Base-by-base conservation (phyloP, 2,113 vertebrate genomes). In the Ammospiza nelsoni region DNA sequence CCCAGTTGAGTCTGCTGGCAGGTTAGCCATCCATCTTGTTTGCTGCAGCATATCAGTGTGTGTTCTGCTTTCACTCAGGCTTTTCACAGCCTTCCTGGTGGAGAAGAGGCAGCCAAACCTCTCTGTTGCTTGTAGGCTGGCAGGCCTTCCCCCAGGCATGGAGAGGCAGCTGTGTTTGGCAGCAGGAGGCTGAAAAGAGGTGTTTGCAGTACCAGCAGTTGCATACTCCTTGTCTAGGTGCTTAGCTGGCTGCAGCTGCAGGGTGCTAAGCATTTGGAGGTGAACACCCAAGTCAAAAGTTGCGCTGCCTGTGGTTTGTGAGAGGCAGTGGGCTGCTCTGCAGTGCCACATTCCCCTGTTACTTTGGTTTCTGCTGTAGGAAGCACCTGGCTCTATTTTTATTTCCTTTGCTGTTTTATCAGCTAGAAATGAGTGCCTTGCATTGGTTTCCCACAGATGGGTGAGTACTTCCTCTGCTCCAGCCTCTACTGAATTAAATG, bases 371-470 rank as follows among this genome's bases (percentile, higher is more conserved):
- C 72, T 93, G 61, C 52, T 84, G 39, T 92, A 88, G 95, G 94
- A 96, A 94, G 65, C 94, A 96, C 90, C 83, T 95, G 90, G 31
- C 65, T 86, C 17, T 95, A 21, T 92, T 94, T 95, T 89, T 89
- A 39, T 73, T 87, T 63, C 77, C 33, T 74, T 68, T 82, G 55
- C 33, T 77, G 15, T 80, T 86, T 73, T 91, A 33, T 71, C 63
- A 78, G 29, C 74, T 83, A 88, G 46, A 87, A 67, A 69, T 43
- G 43, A 88, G 44, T 76, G 67, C 33, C 39, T 83, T 52, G 31
- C 48, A 11, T 44, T 90, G 68, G 61, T 86, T 96, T 90, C 39
- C 20, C n/a, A 86, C 52, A 49, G 39, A 87, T 68, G 83, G 72
- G 89, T 76, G 67, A 82, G 78, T 86, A 82, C 75, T 90, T 93